A percentile compares a stretch with the other conserved stretches of the same genome.
These are phyloP conservation scores for Apamea sordens DNA, from an alignment of 2,888 invertebrate species.

Conservation along the genomic window DNA sequence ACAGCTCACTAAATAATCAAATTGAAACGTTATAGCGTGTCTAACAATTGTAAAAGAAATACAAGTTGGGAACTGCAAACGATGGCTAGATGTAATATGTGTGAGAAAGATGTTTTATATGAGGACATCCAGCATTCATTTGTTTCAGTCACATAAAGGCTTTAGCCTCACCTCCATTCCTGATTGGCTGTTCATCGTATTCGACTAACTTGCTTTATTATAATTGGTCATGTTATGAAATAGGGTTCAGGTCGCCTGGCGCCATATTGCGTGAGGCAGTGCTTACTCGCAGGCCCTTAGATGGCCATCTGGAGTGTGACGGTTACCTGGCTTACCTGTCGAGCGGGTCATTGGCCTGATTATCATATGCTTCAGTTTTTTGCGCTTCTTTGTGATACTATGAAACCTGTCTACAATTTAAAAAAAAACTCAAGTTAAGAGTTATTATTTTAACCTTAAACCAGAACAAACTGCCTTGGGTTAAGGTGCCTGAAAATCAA, in stretches of 20 bases:
- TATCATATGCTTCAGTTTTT: conserved; percentile 17
- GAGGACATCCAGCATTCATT: neutral
- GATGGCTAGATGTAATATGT: neutral
- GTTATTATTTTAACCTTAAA: neutral
- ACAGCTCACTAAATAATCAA: neutral
- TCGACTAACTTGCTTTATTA: neutral
- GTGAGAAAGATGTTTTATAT: neutral
- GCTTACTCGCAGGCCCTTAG: conserved; percentile 29
- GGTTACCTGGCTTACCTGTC: conserved; percentile 20
- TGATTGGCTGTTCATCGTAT: neutral
- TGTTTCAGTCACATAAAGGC: neutral
- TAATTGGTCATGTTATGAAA: conserved; percentile 12
- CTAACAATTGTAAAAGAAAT: neutral
- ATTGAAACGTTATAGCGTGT: neutral
- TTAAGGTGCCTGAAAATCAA: neutral
- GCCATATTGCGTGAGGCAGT: conserved; percentile 24
- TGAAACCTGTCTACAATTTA: neutral
- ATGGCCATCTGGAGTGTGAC: conserved; percentile 45
- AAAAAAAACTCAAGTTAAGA: neutral
- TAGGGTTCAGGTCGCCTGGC: neutral
- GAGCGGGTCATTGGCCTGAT: conserved; percentile 19
- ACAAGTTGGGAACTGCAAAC: neutral
- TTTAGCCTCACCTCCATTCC: too few relatives aligned
- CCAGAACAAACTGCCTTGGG: neutral
- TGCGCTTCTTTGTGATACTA: neutral